Percentiles rank a stretch among this genome's conserved stretches.
These are phyloP conservation scores for Gymnocheta viridis DNA, from an alignment of 2,888 invertebrate genomes.

Conservation along the genomic window DNA sequence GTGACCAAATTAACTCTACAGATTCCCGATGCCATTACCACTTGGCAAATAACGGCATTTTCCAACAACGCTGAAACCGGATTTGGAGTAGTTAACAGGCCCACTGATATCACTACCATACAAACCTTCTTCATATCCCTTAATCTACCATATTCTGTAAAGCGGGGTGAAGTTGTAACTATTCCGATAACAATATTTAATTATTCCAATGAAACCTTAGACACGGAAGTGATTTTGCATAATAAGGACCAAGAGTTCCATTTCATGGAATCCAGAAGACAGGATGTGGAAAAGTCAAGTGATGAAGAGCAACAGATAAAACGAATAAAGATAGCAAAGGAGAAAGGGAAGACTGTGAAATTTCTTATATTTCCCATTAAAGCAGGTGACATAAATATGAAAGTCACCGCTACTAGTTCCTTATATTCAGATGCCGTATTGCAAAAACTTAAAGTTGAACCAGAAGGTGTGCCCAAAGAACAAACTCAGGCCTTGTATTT, in stretches of 20 bases:
- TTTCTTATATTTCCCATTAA: constrained; percentile 89
- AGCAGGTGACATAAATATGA: constrained; percentile 87
- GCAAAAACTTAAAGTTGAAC: constrained; percentile 86
- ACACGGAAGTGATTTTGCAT: constrained; percentile 90
- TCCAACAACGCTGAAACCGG: constrained; percentile 88
- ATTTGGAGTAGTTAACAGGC: constrained; percentile 85
- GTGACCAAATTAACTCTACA: constrained; percentile 72
- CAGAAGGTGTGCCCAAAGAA: constrained; percentile 87
- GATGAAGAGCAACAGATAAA: constrained; percentile 72
- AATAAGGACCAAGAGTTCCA: constrained; percentile 89
- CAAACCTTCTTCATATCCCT: constrained; percentile 89
- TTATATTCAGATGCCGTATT: no score
- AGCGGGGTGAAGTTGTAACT: constrained; percentile 92
- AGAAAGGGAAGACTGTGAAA: constrained; percentile 84
- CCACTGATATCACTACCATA: constrained; percentile 86
- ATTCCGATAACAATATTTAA: constrained; percentile 93
- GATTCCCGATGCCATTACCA: constrained; percentile 89
- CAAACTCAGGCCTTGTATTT: constrained; percentile 19
- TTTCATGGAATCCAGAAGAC: constrained; percentile 81
- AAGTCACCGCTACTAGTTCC: constrained; percentile 84
- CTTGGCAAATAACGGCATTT: constrained; percentile 90
- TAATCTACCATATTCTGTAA: constrained; percentile 89
- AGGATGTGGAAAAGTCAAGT: constrained; percentile 75
- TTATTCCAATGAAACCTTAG: constrained; percentile 88
- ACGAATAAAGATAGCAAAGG: constrained; percentile 85